Evolutionary conservation across 2,888 invertebrate genomes (phyloP), one percentile per base, ranked within the genome.

Genomic region (Orchesellides sinensis): DNA sequence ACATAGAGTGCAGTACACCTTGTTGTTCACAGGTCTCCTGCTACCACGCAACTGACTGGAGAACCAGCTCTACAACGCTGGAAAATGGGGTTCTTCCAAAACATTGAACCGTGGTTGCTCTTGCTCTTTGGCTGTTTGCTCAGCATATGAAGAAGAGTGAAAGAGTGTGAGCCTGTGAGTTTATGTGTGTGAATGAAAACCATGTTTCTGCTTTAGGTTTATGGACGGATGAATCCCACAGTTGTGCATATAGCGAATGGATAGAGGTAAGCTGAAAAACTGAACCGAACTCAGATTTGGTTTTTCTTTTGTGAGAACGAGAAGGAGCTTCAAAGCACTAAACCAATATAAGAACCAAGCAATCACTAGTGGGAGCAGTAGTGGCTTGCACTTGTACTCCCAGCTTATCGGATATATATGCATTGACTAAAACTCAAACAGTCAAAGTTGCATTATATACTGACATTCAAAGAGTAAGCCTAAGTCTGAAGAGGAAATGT

Each of bases 11-110:
- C 59, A 65, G 23, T 35, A 21, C 32, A 65, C 65, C 35, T 65
- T 80, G 73, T n/a, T 32, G 40, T 85, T 87, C 84, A 78, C 87
- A 77, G 80, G 73, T 81, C 83, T 79, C 72, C 78, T 69, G 85
- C 84, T 83, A 83, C 73, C 80, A 81, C 81, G 81, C 86, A 86
- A 87, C 87, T 87, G 87, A 86, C 84, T 85, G 83, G 80, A 84
- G 77, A 63, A 77, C 32, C 27, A 25, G 21, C 25, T 25, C 27
- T 56, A 56, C 52, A 65, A 27, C 83, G 56, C 85, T 85, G 85
- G 85, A 83, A 84, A 84, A 80, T 63, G 73, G 75, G 40, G 49
- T 68, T 49, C 25, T 32, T 65, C 49, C 65, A 65, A 49, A 75
- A 75, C 65, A 54, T 49, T 63, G 59, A 21, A n/a, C n/a, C 40